Conservation (phyloP, 2,113 vertebrate species). For the Alligator mississippiensis region DNA sequence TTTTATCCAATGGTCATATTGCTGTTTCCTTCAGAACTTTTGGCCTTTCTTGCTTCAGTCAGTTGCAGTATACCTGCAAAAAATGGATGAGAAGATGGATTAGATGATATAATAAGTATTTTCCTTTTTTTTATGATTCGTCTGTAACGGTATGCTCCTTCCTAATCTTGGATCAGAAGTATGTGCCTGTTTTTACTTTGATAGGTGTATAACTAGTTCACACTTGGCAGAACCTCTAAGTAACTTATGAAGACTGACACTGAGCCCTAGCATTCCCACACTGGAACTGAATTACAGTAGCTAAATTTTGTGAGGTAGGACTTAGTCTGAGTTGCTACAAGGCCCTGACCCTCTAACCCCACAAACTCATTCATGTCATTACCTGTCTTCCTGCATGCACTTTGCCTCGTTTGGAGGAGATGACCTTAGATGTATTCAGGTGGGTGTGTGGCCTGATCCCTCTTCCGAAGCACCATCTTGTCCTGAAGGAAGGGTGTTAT, state of each 20-base stretch:
- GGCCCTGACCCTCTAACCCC: neutral
- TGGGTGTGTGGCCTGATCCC: neutral
- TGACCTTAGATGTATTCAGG: neutral
- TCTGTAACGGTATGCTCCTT: neutral
- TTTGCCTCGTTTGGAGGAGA: neutral
- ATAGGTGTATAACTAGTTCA: neutral
- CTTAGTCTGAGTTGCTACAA: neutral
- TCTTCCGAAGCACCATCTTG: neutral
- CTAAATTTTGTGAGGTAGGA: neutral
- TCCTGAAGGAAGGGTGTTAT: neutral
- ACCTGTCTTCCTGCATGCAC: neutral
- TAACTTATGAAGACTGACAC: neutral
- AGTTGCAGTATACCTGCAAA: neutral
- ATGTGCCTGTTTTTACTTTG: neutral
- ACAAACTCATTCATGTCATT: neutral
- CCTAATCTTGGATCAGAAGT: neutral
- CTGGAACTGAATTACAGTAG: neutral
- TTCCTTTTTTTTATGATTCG: neutral
- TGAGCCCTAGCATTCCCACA: neutral
- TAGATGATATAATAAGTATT: neutral
- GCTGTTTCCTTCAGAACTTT: neutral
- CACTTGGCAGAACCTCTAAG: neutral
- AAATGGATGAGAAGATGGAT: neutral
- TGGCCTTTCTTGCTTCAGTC: neutral
- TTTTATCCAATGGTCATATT: neutral